A percentile compares a stretch with the other conserved stretches of the same genome.
Conservation (phyloP, 2,797 vertebrate genomes). For the Liasis olivaceus region DNA sequence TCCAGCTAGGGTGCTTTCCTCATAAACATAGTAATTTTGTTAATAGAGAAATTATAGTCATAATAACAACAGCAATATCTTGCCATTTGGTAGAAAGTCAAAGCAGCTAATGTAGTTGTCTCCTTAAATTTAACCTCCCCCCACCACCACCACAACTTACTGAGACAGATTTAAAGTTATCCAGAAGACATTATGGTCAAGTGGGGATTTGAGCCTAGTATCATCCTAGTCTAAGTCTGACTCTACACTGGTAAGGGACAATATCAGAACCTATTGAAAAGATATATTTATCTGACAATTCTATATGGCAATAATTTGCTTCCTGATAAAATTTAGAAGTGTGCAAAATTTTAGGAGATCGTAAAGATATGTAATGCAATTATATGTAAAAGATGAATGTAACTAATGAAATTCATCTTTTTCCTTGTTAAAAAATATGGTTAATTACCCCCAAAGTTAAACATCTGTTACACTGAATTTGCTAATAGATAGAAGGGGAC, state of each 20-base stretch:
- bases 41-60: neutral
- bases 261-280: neutral
- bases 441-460: constrained; percentile 58
- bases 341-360: constrained; percentile 5
- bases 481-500: constrained; percentile 48
- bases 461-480: constrained; percentile 51
- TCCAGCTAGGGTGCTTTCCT: neutral
- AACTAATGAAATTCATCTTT: constrained; percentile 38
- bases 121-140: neutral
- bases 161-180: neutral
- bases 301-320: neutral
- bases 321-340: neutral
- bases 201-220: neutral
- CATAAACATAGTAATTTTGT: too few species aligned
- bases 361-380: constrained; percentile 34
- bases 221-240: neutral
- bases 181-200: neutral
- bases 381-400: constrained; percentile 49
- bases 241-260: neutral
- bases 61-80: neutral
- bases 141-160: neutral
- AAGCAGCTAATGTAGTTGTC: neutral
- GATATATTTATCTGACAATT: neutral
- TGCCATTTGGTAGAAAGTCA: neutral
- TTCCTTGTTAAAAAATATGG: constrained; percentile 45